These are phyloP conservation scores for Sitobion miscanthi DNA, from an alignment of 1,140 invertebrate genomes.

Conservation along the genomic window DNA sequence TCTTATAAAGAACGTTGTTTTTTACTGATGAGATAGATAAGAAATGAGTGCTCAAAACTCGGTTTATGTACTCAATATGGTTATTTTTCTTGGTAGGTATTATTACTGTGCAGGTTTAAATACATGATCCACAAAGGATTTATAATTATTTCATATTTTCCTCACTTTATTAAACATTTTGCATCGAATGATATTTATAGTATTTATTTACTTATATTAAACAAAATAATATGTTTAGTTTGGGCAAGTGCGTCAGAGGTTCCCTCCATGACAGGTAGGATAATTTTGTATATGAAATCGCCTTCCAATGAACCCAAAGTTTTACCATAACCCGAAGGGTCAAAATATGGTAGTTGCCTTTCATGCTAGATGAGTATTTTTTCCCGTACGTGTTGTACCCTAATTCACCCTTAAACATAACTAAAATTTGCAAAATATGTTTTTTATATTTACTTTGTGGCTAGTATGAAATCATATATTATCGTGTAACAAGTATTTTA, in stretches of 20 bases:
- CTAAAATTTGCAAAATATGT: neutral
- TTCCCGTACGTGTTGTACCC: neutral
- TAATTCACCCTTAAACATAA: neutral
- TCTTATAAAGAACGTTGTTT: neutral
- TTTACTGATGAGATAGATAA: neutral
- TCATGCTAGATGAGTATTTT: neutral
- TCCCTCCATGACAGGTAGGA: neutral
- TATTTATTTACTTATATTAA: neutral
- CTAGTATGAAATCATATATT: neutral
- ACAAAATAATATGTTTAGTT: neutral
- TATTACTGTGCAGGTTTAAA: neutral
- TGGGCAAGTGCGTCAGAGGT: neutral
- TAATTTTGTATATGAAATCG: neutral
- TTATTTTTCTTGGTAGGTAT: neutral
- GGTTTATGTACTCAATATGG: neutral
- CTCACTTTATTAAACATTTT: neutral
- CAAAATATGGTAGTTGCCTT: neutral
- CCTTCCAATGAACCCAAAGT: neutral
- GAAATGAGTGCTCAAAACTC: neutral
- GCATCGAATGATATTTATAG: neutral
- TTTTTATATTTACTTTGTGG: neutral
- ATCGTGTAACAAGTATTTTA: neutral
- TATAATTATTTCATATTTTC: constrained; percentile 2
- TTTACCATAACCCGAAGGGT: neutral
- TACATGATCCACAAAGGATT: neutral